Percentiles rank a stretch among this genome's conserved stretches.
Evolutionary conservation across 2,888 invertebrate genomes (phyloP).

Genomic region (Hydrotaea diabolus): DNA sequence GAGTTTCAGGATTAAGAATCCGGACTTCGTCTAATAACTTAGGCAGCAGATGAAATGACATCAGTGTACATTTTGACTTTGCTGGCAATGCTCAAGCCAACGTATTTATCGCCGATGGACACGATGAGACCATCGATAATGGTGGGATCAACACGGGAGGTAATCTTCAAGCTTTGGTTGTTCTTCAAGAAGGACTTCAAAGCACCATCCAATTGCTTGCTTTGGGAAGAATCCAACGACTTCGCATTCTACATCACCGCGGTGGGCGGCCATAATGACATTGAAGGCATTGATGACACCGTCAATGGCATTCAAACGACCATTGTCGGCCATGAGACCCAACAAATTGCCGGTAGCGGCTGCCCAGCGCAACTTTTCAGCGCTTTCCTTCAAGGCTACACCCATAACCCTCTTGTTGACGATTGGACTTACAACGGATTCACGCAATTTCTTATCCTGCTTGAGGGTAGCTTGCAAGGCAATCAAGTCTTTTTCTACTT

Average conservation of each 20-base stretch:
- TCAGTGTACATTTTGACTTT: conserved; percentile 95
- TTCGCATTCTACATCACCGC: conserved; percentile 95
- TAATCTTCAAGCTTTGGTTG: conserved; percentile 91
- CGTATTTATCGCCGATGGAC: conserved; percentile 96
- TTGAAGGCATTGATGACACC: conserved; percentile 92
- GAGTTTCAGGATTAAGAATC: conserved; percentile 1
- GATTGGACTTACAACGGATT: conserved; percentile 92
- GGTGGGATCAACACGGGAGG: conserved; percentile 90
- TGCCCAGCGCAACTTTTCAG: conserved; percentile 83
- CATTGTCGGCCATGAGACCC: conserved; percentile 94
- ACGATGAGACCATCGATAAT: conserved; percentile 97
- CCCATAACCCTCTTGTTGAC: conserved; percentile 90
- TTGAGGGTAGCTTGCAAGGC: conserved; percentile 88
- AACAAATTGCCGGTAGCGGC: conserved; percentile 90
- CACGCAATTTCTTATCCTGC: conserved; percentile 87
- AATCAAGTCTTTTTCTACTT: conserved; percentile 94
- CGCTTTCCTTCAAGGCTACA: conserved; percentile 86
- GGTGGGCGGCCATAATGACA: conserved; percentile 96
- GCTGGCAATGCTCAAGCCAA: conserved; percentile 97
- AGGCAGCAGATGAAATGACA: conserved; percentile 88
- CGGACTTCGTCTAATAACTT: conserved; percentile 77
- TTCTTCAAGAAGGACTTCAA: conserved; percentile 92
- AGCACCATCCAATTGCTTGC: conserved; percentile 90
- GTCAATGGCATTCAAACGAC: conserved; percentile 90
- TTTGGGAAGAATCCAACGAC: conserved; percentile 91